Conservation (phyloP, 2,888 invertebrate species). For the Drosophila rubida region DNA sequence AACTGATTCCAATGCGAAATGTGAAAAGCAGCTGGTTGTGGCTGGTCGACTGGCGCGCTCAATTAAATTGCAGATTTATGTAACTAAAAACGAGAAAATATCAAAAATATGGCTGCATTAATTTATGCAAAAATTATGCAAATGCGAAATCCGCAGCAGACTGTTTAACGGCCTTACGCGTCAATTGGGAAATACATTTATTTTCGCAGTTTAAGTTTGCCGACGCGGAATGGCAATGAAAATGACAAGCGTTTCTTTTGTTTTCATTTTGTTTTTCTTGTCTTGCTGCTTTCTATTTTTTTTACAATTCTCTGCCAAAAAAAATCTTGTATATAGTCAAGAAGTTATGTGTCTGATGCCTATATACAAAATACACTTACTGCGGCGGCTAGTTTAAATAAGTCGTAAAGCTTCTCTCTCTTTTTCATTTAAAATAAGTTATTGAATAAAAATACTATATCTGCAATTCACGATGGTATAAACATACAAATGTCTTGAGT, state of each 20-base stretch:
- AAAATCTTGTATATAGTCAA: constrained; percentile 7
- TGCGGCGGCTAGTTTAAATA: neutral
- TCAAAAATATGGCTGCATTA: constrained; percentile 30
- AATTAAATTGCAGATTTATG: constrained; percentile 51
- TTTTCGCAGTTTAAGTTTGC: constrained; percentile 38
- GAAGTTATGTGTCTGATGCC: constrained; percentile 4
- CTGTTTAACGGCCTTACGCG: constrained; percentile 74
- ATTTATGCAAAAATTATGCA: constrained; percentile 55
- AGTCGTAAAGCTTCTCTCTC: neutral
- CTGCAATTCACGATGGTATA: neutral
- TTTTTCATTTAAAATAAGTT: no score
- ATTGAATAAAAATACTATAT: neutral
- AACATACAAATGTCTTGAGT: neutral
- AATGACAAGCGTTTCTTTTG: constrained; percentile 51
- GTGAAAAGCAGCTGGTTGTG: constrained; percentile 39
- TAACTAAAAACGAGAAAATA: constrained; percentile 26
- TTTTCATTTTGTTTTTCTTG: constrained; percentile 18
- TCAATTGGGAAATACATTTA: constrained; percentile 59
- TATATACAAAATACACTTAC: constrained; percentile 1
- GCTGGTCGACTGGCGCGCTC: constrained; percentile 8
- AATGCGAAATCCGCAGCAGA: constrained; percentile 63
- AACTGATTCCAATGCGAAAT: constrained; percentile 19
- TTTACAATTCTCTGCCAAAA: constrained; percentile 34
- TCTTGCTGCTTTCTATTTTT: constrained; percentile 18
- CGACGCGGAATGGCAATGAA: constrained; percentile 61